These are phyloP conservation scores for Drosophila sturtevanti DNA, from an alignment of 1,140 invertebrate genomes.

Conservation along the genomic window DNA sequence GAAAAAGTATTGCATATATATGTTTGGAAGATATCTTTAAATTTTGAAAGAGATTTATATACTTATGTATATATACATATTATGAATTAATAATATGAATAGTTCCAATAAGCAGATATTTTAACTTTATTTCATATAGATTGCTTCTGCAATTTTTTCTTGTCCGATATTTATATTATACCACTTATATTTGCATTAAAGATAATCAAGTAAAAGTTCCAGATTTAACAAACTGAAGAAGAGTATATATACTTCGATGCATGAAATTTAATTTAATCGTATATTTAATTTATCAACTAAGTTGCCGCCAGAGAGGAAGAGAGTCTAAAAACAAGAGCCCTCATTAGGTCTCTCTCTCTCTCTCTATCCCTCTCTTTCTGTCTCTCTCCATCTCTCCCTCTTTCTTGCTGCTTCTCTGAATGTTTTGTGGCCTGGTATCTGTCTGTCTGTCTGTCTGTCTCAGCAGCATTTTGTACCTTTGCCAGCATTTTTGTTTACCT, in stretches of 20 bases:
- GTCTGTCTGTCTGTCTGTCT: conserved; percentile 27
- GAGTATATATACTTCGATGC: neutral
- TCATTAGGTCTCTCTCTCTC: conserved; percentile 6
- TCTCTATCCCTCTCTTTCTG: neutral
- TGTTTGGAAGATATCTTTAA: too few species aligned
- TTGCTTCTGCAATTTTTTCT: too few species aligned
- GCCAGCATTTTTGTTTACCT: conserved; percentile 77
- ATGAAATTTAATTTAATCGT: conserved; percentile 2
- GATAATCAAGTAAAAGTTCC: neutral
- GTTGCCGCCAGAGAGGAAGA: conserved; percentile 39
- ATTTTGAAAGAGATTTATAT: too few species aligned
- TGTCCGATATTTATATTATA: too few species aligned
- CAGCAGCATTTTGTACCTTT: conserved; percentile 60
- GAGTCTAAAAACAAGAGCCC: conserved; percentile 6
- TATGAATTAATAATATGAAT: too few species aligned
- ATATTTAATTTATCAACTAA: conserved; percentile 70
- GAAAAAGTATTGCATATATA: too few species aligned
- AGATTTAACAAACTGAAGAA: neutral
- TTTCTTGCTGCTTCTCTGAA: conserved; percentile 6
- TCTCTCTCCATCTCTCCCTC: neutral
- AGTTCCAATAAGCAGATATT: too few species aligned
- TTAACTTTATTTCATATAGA: too few species aligned
- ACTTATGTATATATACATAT: too few species aligned
- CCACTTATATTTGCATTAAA: too few species aligned
- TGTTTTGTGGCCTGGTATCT: neutral